A percentile compares a stretch with the other conserved stretches of the same genome.
Evolutionary conservation across 2,888 invertebrate species (phyloP).

Genomic region (Buathra laborator): DNA sequence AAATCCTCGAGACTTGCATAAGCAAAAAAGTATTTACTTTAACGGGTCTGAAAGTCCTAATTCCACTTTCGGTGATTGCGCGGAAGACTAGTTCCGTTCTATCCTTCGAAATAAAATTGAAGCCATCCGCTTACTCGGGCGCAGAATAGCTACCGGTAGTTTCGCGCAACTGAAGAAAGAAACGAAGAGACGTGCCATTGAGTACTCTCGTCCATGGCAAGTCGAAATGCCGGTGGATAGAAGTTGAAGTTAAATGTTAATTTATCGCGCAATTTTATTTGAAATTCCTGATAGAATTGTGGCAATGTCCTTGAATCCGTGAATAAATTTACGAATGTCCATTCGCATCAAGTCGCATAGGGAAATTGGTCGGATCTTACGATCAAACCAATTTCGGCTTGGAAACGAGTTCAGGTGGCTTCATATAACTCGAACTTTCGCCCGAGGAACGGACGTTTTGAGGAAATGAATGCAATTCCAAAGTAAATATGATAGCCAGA

Average conservation of each 20-base stretch:
- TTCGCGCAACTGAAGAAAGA: background rate
- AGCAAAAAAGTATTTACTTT: background rate
- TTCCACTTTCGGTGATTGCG: constrained; percentile 14
- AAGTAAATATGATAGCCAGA: background rate
- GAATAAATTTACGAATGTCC: background rate
- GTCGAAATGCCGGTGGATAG: background rate
- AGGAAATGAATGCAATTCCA: constrained; percentile 2
- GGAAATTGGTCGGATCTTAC: background rate
- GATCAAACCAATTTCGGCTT: background rate
- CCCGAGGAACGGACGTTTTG: background rate
- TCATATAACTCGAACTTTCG: background rate
- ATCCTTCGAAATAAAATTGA: constrained; percentile 15
- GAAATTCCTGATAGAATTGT: background rate
- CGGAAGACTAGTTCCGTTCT: background rate
- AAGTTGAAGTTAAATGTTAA: background rate
- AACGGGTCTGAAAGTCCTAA: background rate
- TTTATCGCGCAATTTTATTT: background rate
- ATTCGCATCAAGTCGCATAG: background rate
- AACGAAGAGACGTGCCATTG: background rate
- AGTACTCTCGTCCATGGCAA: background rate
- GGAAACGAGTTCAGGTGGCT: background rate
- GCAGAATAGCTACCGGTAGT: background rate
- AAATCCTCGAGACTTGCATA: background rate
- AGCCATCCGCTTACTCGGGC: background rate
- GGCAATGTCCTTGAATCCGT: background rate